Base-by-base conservation (phyloP, 1,140 invertebrate species). In the Chlorops oryzae region DNA sequence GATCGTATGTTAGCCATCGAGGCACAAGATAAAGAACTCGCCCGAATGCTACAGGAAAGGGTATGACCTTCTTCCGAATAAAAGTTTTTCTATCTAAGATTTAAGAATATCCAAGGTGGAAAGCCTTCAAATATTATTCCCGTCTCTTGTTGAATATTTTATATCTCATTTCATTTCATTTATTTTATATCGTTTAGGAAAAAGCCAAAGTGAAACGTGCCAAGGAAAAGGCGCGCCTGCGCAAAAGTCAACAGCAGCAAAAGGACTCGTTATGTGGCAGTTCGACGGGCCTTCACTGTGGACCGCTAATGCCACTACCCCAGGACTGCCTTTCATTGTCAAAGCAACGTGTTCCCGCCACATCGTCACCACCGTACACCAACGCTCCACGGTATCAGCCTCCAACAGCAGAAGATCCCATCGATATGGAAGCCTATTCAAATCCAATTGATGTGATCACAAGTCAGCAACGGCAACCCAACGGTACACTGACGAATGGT, bases 11-110 rank as follows among this genome's bases (percentile, higher is more conserved):
- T 87, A 51, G 89, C 90, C 7, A 91, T 95, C 43, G 92, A 96
- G 74, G 87, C 87, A 4, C 91, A 95, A 68, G 92, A 96, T 70
- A 83, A 88, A 40, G 89, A 95, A 72, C 74, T 96, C 3, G 92
- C 92, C 1, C 81, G 85, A 62, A 81, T 95, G 65, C 75, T 96
- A 34, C 91, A 96, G 68, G 91, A 95, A 64, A 83, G 87, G 63
- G 87, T 80, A 59, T 61, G 45, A 15, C 15, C 10, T 0, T 25
- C 21, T 20, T n/a, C 13, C 3, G n/a, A 2, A 45, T 9, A 37
- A 47, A 12, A 13, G 15, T 5, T 32, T 32, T 15, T 9, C 9
- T 32, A 10, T 15, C 28, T 15, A 41, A 41, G 20, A 17, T 6
- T 17, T 41, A 39, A 2, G 2, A n/a, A 13, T 42, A 9, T 10